phyloP scores from a whole-genome alignment of 2,888 invertebrate species.

The Hedychridium roseum region DNA sequence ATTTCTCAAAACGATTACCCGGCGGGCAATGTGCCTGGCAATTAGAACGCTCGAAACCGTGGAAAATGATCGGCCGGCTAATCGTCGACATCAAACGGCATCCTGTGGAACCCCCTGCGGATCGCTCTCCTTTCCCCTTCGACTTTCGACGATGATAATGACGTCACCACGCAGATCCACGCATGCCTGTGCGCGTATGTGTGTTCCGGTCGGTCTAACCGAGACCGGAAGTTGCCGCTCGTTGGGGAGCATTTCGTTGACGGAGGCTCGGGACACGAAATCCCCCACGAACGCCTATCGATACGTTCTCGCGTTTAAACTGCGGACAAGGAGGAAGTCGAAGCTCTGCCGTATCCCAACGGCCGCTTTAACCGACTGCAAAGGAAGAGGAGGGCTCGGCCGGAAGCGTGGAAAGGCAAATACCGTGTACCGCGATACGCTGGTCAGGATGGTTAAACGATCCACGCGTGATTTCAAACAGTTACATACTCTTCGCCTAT shows the following conservation, averaged over 20 bases:
- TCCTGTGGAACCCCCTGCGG: constrained; percentile 45
- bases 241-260: constrained; percentile 25
- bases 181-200: constrained; percentile 15
- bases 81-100: constrained; percentile 46
- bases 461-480: too few relatives aligned
- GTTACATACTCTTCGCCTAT: too few relatives aligned
- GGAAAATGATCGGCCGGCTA: constrained; percentile 45
- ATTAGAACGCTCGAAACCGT: constrained; percentile 27
- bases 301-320: constrained; percentile 32
- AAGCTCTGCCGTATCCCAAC: neutral
- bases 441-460: too few relatives aligned
- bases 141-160: constrained; percentile 32
- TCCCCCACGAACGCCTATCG: constrained; percentile 42
- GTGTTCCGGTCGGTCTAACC: constrained; percentile 39
- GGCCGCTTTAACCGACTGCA: neutral
- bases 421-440: too few relatives aligned
- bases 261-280: constrained; percentile 25
- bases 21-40: neutral
- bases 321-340: constrained; percentile 25
- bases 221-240: constrained; percentile 36
- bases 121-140: constrained; percentile 39
- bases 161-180: constrained; percentile 28
- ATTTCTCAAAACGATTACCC: too few relatives aligned
- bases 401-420: neutral
- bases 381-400: neutral